Conservation (phyloP, 2,888 invertebrate genomes). For the Pocota personata region DNA sequence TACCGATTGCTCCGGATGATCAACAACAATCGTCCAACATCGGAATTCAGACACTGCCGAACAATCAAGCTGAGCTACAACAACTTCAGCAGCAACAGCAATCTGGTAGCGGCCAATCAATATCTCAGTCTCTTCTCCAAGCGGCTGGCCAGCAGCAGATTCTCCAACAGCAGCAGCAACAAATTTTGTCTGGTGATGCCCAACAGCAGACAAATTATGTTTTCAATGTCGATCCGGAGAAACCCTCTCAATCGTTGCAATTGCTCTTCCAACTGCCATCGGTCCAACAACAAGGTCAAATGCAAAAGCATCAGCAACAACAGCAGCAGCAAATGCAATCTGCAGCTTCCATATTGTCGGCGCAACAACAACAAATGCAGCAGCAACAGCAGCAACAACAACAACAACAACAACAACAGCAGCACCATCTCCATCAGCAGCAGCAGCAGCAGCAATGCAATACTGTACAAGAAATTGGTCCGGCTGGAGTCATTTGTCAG, state of each 20-base stretch:
- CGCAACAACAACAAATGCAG: conserved; percentile 75
- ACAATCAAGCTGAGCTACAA: conserved; percentile 78
- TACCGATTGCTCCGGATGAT: conserved; percentile 80
- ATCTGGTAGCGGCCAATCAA: conserved; percentile 29
- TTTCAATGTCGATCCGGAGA: conserved; percentile 82
- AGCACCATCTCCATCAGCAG: conserved; percentile 77
- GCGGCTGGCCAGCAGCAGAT: conserved; percentile 77
- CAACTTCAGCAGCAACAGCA: conserved; percentile 78
- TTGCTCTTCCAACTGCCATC: conserved; percentile 82
- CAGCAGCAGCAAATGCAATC: conserved; percentile 72
- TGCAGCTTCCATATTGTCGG: conserved; percentile 60
- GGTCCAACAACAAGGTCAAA: conserved; percentile 75
- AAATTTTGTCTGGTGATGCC: conserved; percentile 77
- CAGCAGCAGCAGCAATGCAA: conserved; percentile 77
- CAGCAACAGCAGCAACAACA: conserved; percentile 76
- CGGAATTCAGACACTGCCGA: conserved; percentile 77
- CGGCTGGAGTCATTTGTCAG: conserved; percentile 65
- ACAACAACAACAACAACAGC: conserved; percentile 76
- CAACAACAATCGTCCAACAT: conserved; percentile 75
- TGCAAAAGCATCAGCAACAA: conserved; percentile 67
- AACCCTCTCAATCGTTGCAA: conserved; percentile 81
- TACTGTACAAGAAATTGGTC: conserved; percentile 60
- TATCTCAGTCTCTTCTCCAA: conserved; percentile 63
- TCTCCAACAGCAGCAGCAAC: conserved; percentile 78
- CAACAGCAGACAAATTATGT: conserved; percentile 81